phyloP scores from a whole-genome alignment of 2,888 invertebrate genomes.

The Malthinus flaveolus region DNA sequence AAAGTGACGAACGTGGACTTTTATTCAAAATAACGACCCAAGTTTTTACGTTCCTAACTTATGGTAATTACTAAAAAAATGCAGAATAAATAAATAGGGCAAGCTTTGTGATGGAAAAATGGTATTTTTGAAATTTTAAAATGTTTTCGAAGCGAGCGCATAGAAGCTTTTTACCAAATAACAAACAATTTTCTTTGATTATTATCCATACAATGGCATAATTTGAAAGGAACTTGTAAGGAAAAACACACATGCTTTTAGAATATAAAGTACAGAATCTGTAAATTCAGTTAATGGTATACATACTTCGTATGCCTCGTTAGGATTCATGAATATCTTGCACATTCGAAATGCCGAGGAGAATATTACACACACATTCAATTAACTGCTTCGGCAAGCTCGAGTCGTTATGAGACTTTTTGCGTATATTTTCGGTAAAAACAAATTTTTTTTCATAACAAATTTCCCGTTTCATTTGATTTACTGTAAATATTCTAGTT shows the following conservation, averaged over 20 bases:
- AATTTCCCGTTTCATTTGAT: not conserved
- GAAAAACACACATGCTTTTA: not conserved
- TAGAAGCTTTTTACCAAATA: no score
- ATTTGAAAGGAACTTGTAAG: not conserved
- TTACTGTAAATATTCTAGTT: no score
- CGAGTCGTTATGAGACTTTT: constrained; percentile 5
- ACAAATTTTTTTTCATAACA: not conserved
- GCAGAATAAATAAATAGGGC: no score
- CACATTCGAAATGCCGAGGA: constrained; percentile 23
- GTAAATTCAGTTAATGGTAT: constrained; percentile 22
- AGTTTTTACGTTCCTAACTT: not conserved
- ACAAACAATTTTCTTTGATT: not conserved
- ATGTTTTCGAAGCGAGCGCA: no score
- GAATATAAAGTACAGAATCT: constrained; percentile 12
- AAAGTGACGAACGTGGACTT: no score
- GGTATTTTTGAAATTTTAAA: no score
- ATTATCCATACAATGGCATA: not conserved
- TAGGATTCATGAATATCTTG: constrained; percentile 33
- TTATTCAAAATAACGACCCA: no score
- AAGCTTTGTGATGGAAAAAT: no score
- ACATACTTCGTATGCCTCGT: constrained; percentile 23
- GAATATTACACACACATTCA: constrained; percentile 30
- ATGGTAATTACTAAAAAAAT: no score
- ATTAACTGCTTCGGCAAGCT: constrained; percentile 22
- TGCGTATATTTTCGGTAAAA: not conserved